phyloP scores from a whole-genome alignment of 2,888 invertebrate genomes.

The Micoletzkya japonica region DNA sequence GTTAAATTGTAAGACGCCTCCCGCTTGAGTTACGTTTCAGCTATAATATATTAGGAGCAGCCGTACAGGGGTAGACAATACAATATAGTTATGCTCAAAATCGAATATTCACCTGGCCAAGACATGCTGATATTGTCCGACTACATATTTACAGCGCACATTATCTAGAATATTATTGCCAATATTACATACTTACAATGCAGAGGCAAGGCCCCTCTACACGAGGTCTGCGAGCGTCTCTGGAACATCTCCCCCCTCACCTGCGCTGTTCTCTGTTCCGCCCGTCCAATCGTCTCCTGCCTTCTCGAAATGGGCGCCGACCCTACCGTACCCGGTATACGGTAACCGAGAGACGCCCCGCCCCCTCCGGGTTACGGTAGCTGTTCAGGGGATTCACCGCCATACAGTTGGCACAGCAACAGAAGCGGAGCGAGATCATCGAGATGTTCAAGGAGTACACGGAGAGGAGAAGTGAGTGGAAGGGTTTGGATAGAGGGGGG shows the following conservation, averaged over 20 bases:
- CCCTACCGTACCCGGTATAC: conserved; percentile 11
- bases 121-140: too few relatives aligned
- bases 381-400: conserved; percentile 28
- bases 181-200: too few relatives aligned
- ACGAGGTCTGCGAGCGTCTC: conserved; percentile 36
- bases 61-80: background rate
- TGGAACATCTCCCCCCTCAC: conserved; percentile 40
- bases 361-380: too few relatives aligned
- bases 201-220: conserved; percentile 34
- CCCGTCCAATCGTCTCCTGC: conserved; percentile 37
- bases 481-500: too few relatives aligned
- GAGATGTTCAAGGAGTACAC: conserved; percentile 35
- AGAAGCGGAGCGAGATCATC: conserved; percentile 34
- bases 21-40: too few relatives aligned
- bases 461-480: conserved; percentile 32
- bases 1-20: conserved; percentile 16
- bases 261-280: conserved; percentile 33
- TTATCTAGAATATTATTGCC: too few relatives aligned
- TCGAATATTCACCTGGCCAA: too few relatives aligned
- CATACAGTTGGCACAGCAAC: conserved; percentile 33
- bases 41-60: background rate
- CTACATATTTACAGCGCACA: too few relatives aligned
- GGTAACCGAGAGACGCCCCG: background rate
- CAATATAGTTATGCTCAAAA: too few relatives aligned
- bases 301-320: conserved; percentile 44